phyloP scores from a whole-genome alignment of 2,113 vertebrate genomes.

The Engraulis encrasicolus region DNA sequence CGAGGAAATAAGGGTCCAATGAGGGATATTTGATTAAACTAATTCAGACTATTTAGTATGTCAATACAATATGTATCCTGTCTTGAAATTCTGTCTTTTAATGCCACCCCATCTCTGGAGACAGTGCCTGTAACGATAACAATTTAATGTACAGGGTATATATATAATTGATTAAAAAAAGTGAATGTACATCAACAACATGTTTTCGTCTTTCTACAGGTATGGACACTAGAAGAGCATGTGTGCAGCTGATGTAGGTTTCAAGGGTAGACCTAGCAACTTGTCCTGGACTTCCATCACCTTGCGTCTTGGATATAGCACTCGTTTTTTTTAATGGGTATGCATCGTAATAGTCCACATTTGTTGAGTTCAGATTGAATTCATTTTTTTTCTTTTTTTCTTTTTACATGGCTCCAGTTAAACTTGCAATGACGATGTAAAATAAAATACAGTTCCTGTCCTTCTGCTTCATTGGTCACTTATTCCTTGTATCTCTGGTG shows the following conservation, averaged over 20 bases:
- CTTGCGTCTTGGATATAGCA: not conserved
- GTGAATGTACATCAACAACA: not conserved
- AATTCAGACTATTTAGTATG: no score
- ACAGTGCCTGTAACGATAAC: no score
- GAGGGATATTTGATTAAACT: no score
- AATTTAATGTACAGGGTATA: no score
- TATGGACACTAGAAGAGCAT: constrained; percentile 71
- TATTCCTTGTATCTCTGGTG: not conserved
- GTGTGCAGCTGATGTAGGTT: constrained; percentile 24
- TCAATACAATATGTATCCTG: no score
- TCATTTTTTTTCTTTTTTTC: not conserved
- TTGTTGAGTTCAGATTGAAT: not conserved
- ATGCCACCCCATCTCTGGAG: no score
- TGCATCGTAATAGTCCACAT: not conserved
- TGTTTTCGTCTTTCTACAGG: constrained; percentile 52
- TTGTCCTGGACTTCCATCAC: not conserved
- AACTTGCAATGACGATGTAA: not conserved
- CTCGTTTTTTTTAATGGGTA: constrained; percentile 1
- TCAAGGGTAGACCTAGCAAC: constrained; percentile 13
- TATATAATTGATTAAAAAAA: not conserved
- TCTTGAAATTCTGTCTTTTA: no score
- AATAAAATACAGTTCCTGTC: not conserved
- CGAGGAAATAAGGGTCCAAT: no score
- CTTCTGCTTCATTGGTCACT: not conserved
- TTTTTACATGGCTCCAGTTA: not conserved